Evolutionary conservation across 1,140 invertebrate genomes (phyloP).

Genomic region (Meteorus sp.): DNA sequence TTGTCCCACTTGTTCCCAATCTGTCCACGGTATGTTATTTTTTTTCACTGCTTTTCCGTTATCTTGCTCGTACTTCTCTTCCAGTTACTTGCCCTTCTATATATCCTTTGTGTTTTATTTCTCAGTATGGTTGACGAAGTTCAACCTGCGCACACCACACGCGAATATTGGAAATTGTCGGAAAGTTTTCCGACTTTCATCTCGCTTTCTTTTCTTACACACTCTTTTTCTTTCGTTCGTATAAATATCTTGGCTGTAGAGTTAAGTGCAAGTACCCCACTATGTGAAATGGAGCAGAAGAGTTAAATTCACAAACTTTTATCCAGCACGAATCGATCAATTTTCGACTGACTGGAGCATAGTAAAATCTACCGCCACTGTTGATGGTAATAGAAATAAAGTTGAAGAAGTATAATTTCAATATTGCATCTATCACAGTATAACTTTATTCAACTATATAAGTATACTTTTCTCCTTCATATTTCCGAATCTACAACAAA

Average conservation of each 20-base stretch:
- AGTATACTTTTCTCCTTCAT: no score
- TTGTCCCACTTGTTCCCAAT: conserved; percentile 4
- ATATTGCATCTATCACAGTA: no score
- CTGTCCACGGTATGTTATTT: not conserved
- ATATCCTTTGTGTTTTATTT: conserved; percentile 2
- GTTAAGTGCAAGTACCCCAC: conserved; percentile 17
- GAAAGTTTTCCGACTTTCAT: no score
- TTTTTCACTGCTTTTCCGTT: not conserved
- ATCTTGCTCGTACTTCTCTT: not conserved
- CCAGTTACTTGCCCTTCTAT: not conserved
- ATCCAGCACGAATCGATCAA: conserved; percentile 18
- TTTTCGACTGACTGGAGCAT: conserved; percentile 3
- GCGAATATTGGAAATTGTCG: conserved; percentile 29
- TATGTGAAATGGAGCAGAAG: conserved; percentile 24
- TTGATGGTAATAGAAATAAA: conserved; percentile 1
- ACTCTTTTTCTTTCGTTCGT: conserved; percentile 7
- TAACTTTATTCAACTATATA: no score
- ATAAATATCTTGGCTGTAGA: conserved; percentile 17
- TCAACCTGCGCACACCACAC: conserved; percentile 13
- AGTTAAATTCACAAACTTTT: conserved; percentile 24
- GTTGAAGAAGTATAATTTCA: no score
- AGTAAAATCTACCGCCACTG: no score
- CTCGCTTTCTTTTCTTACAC: no score
- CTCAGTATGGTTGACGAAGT: conserved; percentile 24
- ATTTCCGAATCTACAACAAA: no score